Evolutionary conservation across 2,113 vertebrate species (phyloP).

Genomic region (Varanus salvator): DNA sequence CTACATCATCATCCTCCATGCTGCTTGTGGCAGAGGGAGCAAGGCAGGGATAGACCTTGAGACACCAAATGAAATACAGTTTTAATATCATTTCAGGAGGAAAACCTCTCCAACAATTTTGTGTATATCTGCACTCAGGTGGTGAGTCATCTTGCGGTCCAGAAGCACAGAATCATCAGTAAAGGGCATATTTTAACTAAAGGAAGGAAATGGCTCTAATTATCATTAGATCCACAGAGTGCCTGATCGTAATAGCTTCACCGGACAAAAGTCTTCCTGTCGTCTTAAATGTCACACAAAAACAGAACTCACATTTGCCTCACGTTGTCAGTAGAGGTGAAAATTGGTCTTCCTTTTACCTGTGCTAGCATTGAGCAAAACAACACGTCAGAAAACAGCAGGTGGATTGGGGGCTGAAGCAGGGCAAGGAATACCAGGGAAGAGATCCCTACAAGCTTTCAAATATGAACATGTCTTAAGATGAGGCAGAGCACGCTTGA

Average conservation of each 20-base stretch:
- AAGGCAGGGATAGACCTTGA: not conserved
- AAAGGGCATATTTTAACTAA: slow-evolving; percentile 71
- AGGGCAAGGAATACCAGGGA: not conserved
- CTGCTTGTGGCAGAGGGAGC: not conserved
- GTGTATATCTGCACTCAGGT: slow-evolving; percentile 30
- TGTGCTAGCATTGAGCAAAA: slow-evolving; percentile 50
- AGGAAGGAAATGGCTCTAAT: slow-evolving; percentile 72
- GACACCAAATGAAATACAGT: slow-evolving; percentile 39
- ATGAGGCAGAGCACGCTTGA: slow-evolving; percentile 11
- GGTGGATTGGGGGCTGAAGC: slow-evolving; percentile 13
- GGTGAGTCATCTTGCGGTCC: slow-evolving; percentile 64
- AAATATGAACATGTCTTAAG: not conserved
- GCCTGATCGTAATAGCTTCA: slow-evolving; percentile 66
- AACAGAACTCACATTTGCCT: slow-evolving; percentile 14
- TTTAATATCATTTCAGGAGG: slow-evolving; percentile 43
- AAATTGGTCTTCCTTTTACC: slow-evolving; percentile 28
- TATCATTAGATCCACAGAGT: slow-evolving; percentile 68
- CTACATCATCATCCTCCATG: slow-evolving; percentile 37
- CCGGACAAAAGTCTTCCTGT: slow-evolving; percentile 51
- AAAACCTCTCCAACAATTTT: slow-evolving; percentile 47
- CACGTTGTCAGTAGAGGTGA: slow-evolving; percentile 23
- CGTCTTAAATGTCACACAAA: slow-evolving; percentile 16
- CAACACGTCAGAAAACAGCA: slow-evolving; percentile 42
- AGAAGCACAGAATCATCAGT: slow-evolving; percentile 59
- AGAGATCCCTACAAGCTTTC: not conserved